These are phyloP conservation scores for Sphenopsis melanotis DNA, from an alignment of 2,797 vertebrate species.

Conservation along the genomic window DNA sequence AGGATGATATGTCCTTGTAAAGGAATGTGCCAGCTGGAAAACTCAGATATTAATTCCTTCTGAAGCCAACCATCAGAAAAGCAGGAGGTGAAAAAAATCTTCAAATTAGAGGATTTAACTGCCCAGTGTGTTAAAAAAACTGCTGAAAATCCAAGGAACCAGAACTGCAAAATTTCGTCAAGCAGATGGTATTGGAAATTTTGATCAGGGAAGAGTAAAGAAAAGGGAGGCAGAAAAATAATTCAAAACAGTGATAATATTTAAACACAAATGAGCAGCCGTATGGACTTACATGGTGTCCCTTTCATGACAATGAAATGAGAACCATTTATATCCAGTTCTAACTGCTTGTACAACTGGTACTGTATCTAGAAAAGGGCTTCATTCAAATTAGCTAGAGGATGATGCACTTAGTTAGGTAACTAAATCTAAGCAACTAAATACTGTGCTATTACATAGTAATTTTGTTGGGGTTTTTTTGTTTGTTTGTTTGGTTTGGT, in stretches of 20 bases:
- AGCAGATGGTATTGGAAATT: background rate
- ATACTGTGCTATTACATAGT: background rate
- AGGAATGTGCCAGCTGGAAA: background rate
- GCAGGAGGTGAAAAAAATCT: background rate
- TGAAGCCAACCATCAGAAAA: background rate
- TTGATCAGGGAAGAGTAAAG: background rate
- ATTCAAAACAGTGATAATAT: background rate
- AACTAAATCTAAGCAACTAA: background rate
- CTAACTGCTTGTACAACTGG: background rate
- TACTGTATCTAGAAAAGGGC: background rate
- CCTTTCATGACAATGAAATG: background rate
- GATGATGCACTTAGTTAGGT: background rate
- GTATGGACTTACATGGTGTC: background rate
- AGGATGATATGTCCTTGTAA: background rate
- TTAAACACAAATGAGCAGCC: background rate
- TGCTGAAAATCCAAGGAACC: background rate
- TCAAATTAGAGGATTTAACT: background rate
- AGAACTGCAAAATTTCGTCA: background rate
- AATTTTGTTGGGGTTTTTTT: background rate
- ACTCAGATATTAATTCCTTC: background rate
- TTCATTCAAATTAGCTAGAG: background rate
- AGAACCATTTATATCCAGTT: background rate
- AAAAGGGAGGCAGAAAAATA: background rate
- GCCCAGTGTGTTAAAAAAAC: background rate
- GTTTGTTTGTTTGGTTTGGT: background rate